Base-by-base conservation (phyloP, 2,113 vertebrate species). In the Pachypanchax playfairii region DNA sequence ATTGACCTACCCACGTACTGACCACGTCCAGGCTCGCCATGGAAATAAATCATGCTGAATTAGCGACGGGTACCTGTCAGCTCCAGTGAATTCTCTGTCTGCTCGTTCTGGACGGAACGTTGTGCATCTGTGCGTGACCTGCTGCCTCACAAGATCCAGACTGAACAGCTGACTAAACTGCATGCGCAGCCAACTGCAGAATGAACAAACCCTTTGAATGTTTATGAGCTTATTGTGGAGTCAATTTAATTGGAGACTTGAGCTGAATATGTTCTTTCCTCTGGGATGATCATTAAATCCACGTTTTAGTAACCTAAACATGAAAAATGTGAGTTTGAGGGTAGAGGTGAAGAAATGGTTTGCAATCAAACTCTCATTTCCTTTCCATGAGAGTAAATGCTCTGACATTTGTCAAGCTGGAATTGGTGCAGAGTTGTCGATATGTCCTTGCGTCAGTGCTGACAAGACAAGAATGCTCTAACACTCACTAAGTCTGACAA, bases 21-120 rank as follows among this genome's bases (percentile, higher is more conserved):
- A 65, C 80, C 82, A 75, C 57, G 35, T 82, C 68, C 55, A 24
- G 25, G 60, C 47, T 41, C 49, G 51, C 47, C 48, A 62, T 76
- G 67, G 79, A 82, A 75, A 88, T 89, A 87, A 88, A 89, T 90
- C 86, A 84, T 70, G 71, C 38, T 75, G 65, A 79, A 88, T 83
- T 69, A 81, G 77, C 78, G 63, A 59, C 65, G 69, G 61, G 77
- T 74, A 76, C 73, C 82, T 77, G 77, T 89, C 85, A 79, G 72
- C 72, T 69, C 53, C 71, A 65, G 57, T 73, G 64, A 77, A 67
- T 25, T 28, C 65, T 61, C 57, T 82, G 39, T 57, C 42, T 54
- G 57, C 51, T 63, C 53, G 62, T 36, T 58, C 53, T 12, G 61
- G 35, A 63, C 66, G 69, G 54, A 75, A 44, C 54, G 49, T 38